A percentile compares a stretch with the other conserved stretches of the same genome.
Conservation (phyloP, 2,113 vertebrate species). For the Hyla sarda region DNA sequence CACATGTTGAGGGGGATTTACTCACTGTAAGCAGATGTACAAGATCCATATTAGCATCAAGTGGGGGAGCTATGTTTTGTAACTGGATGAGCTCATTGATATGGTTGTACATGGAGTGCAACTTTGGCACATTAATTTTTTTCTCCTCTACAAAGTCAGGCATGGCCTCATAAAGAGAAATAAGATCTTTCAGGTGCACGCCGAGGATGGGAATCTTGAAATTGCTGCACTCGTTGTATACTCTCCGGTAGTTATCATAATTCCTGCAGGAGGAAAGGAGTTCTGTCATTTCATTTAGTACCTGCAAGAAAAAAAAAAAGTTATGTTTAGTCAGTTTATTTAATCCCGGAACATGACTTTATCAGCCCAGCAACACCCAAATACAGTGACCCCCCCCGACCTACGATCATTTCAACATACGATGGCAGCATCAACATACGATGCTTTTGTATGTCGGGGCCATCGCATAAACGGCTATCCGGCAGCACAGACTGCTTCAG, state of each 20-base stretch:
- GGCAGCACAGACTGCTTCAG: too few relatives aligned
- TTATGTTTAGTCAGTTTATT: background rate
- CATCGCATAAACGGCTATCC: too few relatives aligned
- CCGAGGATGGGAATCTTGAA: slow-evolving; percentile 96
- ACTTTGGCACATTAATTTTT: slow-evolving; percentile 91
- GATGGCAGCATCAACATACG: too few relatives aligned
- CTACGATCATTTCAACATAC: too few relatives aligned
- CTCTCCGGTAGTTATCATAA: slow-evolving; percentile 91
- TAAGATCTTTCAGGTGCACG: slow-evolving; percentile 94
- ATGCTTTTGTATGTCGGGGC: too few relatives aligned
- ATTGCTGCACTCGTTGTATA: slow-evolving; percentile 82
- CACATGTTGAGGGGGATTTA: background rate
- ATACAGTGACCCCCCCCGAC: too few relatives aligned
- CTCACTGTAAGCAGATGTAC: slow-evolving; percentile 92
- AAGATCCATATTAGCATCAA: slow-evolving; percentile 95
- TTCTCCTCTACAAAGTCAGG: slow-evolving; percentile 88
- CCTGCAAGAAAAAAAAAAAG: slow-evolving; percentile 70
- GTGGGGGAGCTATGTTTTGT: slow-evolving; percentile 84
- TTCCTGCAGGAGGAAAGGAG: slow-evolving; percentile 92
- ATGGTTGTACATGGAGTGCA: slow-evolving; percentile 89
- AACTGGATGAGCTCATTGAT: slow-evolving; percentile 92
- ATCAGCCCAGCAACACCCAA: background rate
- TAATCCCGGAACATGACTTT: background rate
- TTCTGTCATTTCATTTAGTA: slow-evolving; percentile 94
- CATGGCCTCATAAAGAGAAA: slow-evolving; percentile 92